phyloP scores from a whole-genome alignment of 2,113 vertebrate genomes.

The Gallinago paraguaiae region DNA sequence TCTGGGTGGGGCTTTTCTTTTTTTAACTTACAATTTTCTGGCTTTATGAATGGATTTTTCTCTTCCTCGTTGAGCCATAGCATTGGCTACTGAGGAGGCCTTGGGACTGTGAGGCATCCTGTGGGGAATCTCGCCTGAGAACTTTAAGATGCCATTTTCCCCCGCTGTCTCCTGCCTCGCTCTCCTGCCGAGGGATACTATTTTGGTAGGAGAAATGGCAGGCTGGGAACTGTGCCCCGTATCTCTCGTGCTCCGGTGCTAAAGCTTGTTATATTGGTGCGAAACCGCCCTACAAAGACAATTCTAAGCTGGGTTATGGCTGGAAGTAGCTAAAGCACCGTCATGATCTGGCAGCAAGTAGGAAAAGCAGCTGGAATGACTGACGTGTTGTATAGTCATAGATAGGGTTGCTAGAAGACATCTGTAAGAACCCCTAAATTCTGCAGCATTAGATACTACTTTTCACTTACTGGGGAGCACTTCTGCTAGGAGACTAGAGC shows the following conservation, averaged over 20 bases:
- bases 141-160: not conserved
- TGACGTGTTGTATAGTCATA: accelerated
- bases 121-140: not conserved
- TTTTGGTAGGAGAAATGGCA: not conserved
- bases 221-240: not conserved
- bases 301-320: not conserved
- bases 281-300: not conserved
- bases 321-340: not conserved
- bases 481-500: not conserved
- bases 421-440: not conserved
- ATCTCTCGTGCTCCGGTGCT: accelerated
- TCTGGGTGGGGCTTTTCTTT: constrained; percentile 30
- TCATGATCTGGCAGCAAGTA: accelerated
- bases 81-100: not conserved
- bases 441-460: not conserved
- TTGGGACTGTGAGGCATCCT: not conserved
- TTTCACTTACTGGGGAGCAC: not conserved
- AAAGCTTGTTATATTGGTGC: not conserved
- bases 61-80: not conserved
- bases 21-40: constrained; percentile 34
- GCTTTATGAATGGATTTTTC: constrained; percentile 60
- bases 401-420: not conserved
- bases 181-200: not conserved
- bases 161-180: not conserved
- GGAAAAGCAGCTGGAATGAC: not conserved